Percentiles rank a stretch among this genome's conserved stretches.
These are phyloP conservation scores for Capreolus pygargus DNA, from an alignment of 2,113 vertebrate genomes.

Conservation along the genomic window DNA sequence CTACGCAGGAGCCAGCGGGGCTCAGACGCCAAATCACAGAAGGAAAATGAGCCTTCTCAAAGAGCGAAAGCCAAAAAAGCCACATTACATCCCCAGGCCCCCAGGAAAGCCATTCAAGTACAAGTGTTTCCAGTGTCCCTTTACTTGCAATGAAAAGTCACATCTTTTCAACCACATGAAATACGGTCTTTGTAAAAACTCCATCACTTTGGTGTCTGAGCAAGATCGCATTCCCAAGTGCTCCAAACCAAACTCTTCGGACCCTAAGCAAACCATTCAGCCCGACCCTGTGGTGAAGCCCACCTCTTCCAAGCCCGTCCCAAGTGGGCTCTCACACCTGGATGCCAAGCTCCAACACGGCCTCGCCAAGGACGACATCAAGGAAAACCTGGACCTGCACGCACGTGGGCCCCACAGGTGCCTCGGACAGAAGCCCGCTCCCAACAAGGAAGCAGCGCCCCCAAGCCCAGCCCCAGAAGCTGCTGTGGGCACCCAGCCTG, in stretches of 20 bases:
- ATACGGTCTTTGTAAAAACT: constrained; percentile 97
- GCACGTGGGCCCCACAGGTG: constrained; percentile 54
- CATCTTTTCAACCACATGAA: constrained; percentile 99
- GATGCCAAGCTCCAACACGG: constrained; percentile 78
- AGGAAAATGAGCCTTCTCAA: constrained; percentile 88
- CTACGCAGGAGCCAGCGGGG: constrained; percentile 10
- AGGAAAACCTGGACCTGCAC: constrained; percentile 79
- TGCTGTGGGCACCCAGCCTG: constrained; percentile 52
- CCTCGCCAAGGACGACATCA: constrained; percentile 78
- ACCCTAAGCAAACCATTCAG: constrained; percentile 77
- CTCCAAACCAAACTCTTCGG: constrained; percentile 73
- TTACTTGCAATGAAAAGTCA: constrained; percentile 98
- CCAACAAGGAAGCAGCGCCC: constrained; percentile 67
- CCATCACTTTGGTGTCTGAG: constrained; percentile 93
- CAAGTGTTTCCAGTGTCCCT: constrained; percentile 99
- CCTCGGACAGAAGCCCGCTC: constrained; percentile 67
- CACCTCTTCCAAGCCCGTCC: constrained; percentile 65
- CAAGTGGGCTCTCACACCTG: constrained; percentile 56
- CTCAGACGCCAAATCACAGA: not conserved
- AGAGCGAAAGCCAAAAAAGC: constrained; percentile 96
- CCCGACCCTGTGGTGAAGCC: constrained; percentile 68
- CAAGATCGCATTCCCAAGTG: constrained; percentile 85
- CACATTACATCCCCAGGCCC: constrained; percentile 96
- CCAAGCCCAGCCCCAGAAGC: constrained; percentile 54
- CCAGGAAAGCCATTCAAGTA: constrained; percentile 98